phyloP scores from a whole-genome alignment of 2,113 vertebrate species.

The Smithornis capensis region DNA sequence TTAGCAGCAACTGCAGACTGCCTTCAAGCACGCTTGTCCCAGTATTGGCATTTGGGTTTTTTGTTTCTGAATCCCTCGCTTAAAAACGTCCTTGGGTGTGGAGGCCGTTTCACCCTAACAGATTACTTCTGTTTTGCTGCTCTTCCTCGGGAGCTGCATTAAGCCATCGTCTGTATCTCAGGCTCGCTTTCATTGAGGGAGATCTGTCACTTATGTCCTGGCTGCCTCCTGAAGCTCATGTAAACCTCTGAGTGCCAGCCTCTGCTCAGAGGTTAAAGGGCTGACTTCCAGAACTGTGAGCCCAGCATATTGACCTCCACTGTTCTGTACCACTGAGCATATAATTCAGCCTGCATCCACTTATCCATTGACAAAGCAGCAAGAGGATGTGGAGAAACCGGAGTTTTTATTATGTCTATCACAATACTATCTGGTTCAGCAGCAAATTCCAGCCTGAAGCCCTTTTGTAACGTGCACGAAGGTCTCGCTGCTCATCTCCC shows the following conservation, averaged over 20 bases:
- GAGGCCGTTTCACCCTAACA: neutral
- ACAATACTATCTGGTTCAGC: neutral
- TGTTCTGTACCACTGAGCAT: fast-evolving
- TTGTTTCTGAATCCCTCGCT: neutral
- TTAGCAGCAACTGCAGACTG: neutral
- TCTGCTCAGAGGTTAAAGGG: neutral
- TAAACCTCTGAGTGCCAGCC: neutral
- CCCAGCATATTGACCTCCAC: neutral
- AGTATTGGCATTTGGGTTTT: neutral
- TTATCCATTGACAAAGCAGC: neutral
- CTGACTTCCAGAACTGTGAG: neutral
- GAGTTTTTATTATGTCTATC: neutral
- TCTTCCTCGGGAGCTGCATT: neutral
- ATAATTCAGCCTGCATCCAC: neutral
- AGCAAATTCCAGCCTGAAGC: neutral
- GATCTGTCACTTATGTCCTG: neutral
- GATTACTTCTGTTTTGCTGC: neutral
- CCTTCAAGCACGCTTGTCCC: neutral
- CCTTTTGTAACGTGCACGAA: neutral
- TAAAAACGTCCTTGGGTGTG: neutral
- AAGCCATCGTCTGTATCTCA: neutral
- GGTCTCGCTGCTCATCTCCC: neutral
- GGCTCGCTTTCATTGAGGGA: fast-evolving
- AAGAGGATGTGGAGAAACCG: neutral
- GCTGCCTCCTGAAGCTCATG: neutral